These are phyloP conservation scores for Microtus richardsoni DNA, from an alignment of 2,113 vertebrate species.

Conservation along the genomic window DNA sequence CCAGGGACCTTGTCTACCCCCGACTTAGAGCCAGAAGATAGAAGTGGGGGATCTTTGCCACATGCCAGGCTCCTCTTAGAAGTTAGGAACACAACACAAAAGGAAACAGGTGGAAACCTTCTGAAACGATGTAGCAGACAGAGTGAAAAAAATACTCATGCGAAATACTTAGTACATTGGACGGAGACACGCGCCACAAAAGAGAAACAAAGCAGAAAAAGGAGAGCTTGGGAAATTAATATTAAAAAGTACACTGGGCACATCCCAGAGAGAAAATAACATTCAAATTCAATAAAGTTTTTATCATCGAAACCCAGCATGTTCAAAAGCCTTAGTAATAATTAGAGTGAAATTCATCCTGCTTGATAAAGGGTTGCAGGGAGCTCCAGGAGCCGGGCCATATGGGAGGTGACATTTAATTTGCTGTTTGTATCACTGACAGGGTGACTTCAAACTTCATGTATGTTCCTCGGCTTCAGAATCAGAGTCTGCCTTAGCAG, in stretches of 20 bases:
- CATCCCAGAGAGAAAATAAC: not conserved
- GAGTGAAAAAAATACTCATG: not conserved
- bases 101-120: not conserved
- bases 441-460: conserved; percentile 3
- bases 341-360: not conserved
- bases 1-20: not conserved
- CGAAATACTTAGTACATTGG: not conserved
- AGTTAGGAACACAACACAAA: not conserved
- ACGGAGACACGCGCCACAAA: not conserved
- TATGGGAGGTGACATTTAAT: not conserved
- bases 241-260: not conserved
- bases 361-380: not conserved
- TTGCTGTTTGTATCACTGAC: not conserved
- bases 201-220: not conserved
- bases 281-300: not conserved
- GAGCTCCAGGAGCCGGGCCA: not conserved
- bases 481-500: not conserved
- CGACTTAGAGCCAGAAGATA: not conserved
- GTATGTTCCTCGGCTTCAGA: not conserved
- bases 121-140: not conserved
- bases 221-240: no score
- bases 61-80: not conserved
- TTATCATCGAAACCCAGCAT: not conserved
- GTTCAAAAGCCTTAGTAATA: not conserved
- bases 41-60: not conserved